Base-by-base conservation (phyloP, 2,888 invertebrate species). In the Phoenoteleia sp. region DNA sequence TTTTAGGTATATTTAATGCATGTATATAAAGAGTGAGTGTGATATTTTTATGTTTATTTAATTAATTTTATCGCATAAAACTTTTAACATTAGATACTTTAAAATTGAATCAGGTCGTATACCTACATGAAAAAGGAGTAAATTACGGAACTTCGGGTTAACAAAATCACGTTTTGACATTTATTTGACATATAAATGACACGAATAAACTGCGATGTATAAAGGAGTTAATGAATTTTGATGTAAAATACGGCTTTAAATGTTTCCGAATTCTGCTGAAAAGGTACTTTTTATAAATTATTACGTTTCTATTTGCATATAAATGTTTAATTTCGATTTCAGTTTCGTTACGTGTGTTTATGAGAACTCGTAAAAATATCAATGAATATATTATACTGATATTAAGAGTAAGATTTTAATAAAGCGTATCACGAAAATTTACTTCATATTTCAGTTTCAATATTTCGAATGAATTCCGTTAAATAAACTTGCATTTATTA, bases 101-200 rank as follows among this genome's bases (percentile, higher is more conserved):
- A 62, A 67, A 81, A 49, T 58, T 23, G 56, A 47, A 72, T 33
- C 33, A 11, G 49, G 9, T 39, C n/a, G 25, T 74, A 74, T 67
- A 74, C 29, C 33, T 67, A 47, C 52, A 66, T 58, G 21, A 23
- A 33, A 64, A 80, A 66, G 54, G 21, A 64, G 62, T 27, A 45
- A 79, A 79, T 79, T 80, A 66, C 66, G 15, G 42, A 72, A 45
- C 60, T 39, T 29, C 60, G 58, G 49, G 81, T 74, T 45, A 74
- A 81, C 74, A 58, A 81, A 74, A 74, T 67, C 39, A 67, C 49
- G 36, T 60, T 81, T 74, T 81, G 81, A 81, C 72, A 74, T 81
- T 80, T 58, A 80, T 80, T 74, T 81, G 81, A 60, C 81, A 33
- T 66, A 60, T 54, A 69, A 75, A 75, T 75, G 74, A 54, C 69